Evolutionary conservation across 2,797 vertebrate species (phyloP).

Genomic region (Malurus splendens): DNA sequence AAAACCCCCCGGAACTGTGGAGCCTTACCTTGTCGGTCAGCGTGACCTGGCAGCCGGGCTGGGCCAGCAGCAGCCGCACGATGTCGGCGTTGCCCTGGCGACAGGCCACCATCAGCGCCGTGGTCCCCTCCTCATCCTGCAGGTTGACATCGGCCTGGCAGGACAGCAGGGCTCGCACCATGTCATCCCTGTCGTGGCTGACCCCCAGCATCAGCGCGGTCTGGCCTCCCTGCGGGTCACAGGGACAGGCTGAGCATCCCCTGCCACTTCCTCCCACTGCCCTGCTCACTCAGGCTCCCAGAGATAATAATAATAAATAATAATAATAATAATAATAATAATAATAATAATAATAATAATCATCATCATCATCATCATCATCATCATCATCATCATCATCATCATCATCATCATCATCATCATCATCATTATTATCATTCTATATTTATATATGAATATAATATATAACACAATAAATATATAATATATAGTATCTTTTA

Average conservation of each 20-base stretch:
- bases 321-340: too few relatives aligned
- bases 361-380: too few relatives aligned
- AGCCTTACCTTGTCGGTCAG: constrained; percentile 84
- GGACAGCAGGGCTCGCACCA: constrained; percentile 87
- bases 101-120: constrained; percentile 90
- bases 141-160: constrained; percentile 84
- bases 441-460: too few relatives aligned
- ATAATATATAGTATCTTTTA: too few relatives aligned
- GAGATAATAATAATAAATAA: fast-evolving
- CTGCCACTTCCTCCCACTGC: not conserved
- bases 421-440: too few relatives aligned
- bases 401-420: too few relatives aligned
- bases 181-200: constrained; percentile 88
- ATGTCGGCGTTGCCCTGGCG: constrained; percentile 85
- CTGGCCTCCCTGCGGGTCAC: constrained; percentile 76
- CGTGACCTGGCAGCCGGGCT: constrained; percentile 76
- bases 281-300: not conserved
- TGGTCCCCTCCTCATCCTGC: constrained; percentile 85
- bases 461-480: too few relatives aligned
- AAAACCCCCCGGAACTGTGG: fast-evolving
- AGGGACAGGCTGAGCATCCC: not conserved
- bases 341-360: too few relatives aligned
- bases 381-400: too few relatives aligned
- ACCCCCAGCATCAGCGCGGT: constrained; percentile 93
- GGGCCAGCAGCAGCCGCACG: constrained; percentile 82